Percentiles rank a stretch among this genome's conserved stretches.
These are phyloP conservation scores for Oedothorax gibbosus DNA, from an alignment of 1,140 invertebrate species.

Conservation along the genomic window DNA sequence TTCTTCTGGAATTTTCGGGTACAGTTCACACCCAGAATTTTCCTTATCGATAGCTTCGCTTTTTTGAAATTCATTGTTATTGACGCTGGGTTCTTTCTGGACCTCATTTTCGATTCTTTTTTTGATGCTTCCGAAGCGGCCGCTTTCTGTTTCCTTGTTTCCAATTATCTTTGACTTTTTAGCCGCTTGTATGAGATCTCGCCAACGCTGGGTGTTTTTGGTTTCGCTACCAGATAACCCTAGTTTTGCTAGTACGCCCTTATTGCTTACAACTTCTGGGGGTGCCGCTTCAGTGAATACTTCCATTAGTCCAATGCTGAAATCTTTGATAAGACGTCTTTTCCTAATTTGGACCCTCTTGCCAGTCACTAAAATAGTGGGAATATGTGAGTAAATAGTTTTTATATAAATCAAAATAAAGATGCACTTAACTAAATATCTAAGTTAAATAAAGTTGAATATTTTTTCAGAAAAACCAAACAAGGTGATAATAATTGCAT, in stretches of 20 bases:
- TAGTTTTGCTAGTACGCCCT: slow-evolving; percentile 39
- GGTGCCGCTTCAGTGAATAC: slow-evolving; percentile 49
- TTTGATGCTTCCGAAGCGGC: slow-evolving; percentile 50
- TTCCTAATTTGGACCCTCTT: slow-evolving; percentile 88
- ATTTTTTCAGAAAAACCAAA: too few species aligned
- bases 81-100: not conserved
- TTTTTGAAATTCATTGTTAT: slow-evolving; percentile 24
- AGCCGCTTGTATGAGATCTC: slow-evolving; percentile 58
- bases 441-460: too few species aligned
- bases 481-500: too few species aligned
- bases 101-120: slow-evolving; percentile 8
- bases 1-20: slow-evolving; percentile 56
- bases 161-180: slow-evolving; percentile 57
- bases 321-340: slow-evolving; percentile 85
- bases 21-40: slow-evolving; percentile 27
- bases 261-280: slow-evolving; percentile 38
- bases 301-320: slow-evolving; percentile 88
- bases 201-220: slow-evolving; percentile 35
- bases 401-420: too few species aligned
- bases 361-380: slow-evolving; percentile 73
- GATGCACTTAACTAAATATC: too few species aligned
- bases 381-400: too few species aligned
- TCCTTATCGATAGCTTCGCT: slow-evolving; percentile 5
- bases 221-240: slow-evolving; percentile 31
- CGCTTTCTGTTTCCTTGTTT: slow-evolving; percentile 33